Conservation (phyloP, 1,140 invertebrate genomes). For the Cydia fagiglandana region DNA sequence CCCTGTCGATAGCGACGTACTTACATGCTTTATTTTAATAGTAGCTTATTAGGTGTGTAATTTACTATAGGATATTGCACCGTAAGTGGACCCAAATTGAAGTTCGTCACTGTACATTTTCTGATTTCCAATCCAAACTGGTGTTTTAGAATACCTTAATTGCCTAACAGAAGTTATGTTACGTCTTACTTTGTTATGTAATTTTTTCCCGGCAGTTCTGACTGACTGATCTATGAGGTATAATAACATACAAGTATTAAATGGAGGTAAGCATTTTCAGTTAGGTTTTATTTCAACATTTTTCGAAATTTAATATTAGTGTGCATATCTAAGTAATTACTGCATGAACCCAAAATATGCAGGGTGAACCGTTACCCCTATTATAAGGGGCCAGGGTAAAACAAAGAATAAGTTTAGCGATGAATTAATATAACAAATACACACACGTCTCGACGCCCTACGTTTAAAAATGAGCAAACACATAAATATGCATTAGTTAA, state of each 20-base stretch:
- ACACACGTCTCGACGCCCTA: slow-evolving; percentile 54
- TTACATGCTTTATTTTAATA: not conserved
- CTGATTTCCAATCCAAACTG: not conserved
- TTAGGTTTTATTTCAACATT: not conserved
- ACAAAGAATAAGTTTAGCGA: slow-evolving; percentile 26
- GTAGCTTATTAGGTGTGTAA: not conserved
- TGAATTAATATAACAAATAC: slow-evolving; percentile 60
- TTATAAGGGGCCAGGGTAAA: not conserved
- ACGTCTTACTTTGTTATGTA: not conserved
- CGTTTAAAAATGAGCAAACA: slow-evolving; percentile 64
- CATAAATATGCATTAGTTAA: slow-evolving; percentile 77
- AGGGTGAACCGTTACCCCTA: slow-evolving; percentile 30
- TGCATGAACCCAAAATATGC: not conserved
- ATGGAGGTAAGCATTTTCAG: too few relatives aligned
- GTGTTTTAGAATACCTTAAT: slow-evolving; percentile 2
- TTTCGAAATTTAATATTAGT: not conserved
- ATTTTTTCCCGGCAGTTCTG: not conserved
- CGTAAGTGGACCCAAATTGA: not conserved
- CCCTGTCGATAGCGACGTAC: not conserved
- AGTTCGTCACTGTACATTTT: not conserved
- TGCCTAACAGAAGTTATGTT: not conserved
- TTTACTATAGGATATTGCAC: not conserved
- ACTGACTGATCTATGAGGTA: too few relatives aligned
- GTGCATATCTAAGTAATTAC: not conserved
- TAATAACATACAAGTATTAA: too few relatives aligned